A percentile compares a stretch with the other conserved stretches of the same genome.
Conservation (phyloP, 2,113 vertebrate species). For the Manacus vitellinus region DNA sequence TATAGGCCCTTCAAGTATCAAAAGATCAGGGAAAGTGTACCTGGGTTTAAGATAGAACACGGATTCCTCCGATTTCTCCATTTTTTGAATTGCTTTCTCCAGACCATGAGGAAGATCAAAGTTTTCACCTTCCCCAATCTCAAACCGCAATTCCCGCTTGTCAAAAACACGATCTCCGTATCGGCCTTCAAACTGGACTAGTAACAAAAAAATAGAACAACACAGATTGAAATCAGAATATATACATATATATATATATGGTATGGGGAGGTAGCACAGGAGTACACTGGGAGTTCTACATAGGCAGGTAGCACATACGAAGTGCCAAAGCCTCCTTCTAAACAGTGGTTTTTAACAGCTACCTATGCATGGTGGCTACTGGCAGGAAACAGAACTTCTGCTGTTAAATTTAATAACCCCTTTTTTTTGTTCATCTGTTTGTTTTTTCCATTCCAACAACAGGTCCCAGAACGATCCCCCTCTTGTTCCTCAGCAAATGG, state of each 20-base stretch:
- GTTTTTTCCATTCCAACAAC: neutral
- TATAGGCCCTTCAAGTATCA: neutral
- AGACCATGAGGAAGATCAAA: constrained; percentile 85
- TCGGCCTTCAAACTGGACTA: constrained; percentile 86
- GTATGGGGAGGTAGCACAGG: neutral
- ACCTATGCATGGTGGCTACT: neutral
- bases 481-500: neutral
- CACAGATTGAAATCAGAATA: neutral
- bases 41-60: constrained; percentile 87
- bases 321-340: neutral
- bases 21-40: constrained; percentile 70
- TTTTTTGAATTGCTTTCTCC: constrained; percentile 90
- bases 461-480: neutral
- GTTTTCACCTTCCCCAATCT: constrained; percentile 88
- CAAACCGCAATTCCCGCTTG: constrained; percentile 87
- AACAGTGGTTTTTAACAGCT: neutral
- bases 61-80: constrained; percentile 93
- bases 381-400: neutral
- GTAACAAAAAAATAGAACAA: neutral
- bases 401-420: neutral
- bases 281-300: neutral
- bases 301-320: neutral
- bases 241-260: rapidly evolving
- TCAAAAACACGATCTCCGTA: constrained; percentile 84
- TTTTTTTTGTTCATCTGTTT: neutral